Evolutionary conservation across 1,140 invertebrate genomes (phyloP).

Genomic region (Trichoplusia ni): DNA sequence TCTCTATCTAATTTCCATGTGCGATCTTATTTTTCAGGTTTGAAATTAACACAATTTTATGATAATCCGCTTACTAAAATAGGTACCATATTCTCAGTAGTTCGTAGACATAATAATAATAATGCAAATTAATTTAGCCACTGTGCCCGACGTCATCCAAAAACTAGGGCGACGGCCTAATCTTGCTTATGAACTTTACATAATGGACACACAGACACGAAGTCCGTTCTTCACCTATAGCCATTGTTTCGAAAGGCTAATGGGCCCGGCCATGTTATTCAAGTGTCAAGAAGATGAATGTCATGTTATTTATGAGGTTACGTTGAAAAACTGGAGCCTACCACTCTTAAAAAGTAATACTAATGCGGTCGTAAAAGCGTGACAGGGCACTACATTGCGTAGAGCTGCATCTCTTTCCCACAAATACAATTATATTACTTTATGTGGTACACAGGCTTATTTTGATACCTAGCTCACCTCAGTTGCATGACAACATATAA

Average conservation of each 20-base stretch:
- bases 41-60: too few relatives aligned
- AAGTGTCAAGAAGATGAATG: slow-evolving; percentile 76
- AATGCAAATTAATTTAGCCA: slow-evolving; percentile 17
- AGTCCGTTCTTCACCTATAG: slow-evolving; percentile 50
- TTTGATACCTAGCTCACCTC: slow-evolving; percentile 39
- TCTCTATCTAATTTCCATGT: too few relatives aligned
- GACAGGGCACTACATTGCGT: too few relatives aligned
- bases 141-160: slow-evolving; percentile 8
- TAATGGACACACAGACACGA: slow-evolving; percentile 48
- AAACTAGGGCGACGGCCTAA: slow-evolving; percentile 23
- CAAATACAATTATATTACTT: too few relatives aligned
- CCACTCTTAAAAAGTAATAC: not conserved
- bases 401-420: too few relatives aligned
- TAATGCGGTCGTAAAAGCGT: too few relatives aligned
- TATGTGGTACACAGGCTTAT: too few relatives aligned
- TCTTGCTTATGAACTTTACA: slow-evolving; percentile 38
- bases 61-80: too few relatives aligned
- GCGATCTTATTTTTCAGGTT: too few relatives aligned
- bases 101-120: too few relatives aligned
- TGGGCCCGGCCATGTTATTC: slow-evolving; percentile 68
- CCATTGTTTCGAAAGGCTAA: slow-evolving; percentile 76
- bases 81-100: too few relatives aligned
- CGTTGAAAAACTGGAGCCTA: slow-evolving; percentile 53
- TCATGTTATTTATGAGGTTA: slow-evolving; percentile 69
- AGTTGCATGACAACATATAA: slow-evolving; percentile 33